Base-by-base conservation (phyloP, 2,797 vertebrate genomes). In the Spondyliosoma cantharus region DNA sequence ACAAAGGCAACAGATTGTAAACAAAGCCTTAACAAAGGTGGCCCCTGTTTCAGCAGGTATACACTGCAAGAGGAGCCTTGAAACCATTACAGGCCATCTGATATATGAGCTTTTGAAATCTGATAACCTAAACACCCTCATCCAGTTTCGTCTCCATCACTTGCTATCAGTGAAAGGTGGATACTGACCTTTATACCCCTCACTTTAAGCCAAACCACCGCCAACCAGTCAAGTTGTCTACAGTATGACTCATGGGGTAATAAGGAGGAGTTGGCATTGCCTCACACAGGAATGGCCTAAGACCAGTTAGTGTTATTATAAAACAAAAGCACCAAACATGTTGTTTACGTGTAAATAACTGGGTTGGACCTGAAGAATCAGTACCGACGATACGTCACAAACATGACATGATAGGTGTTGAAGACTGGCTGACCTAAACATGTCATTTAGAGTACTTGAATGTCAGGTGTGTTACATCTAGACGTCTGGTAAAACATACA, bases 181-280 rank as follows among this genome's bases (percentile, higher is more conserved):
- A 61, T 56, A 75, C 49, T 78, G 78, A 86, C 71, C 84, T 82
- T 88, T 71, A 7, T 58, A 67, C 73, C 80, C 80, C 54, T 63
- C 1, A 15, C 20, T 65, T 84, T 37, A 58, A 68, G 13, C 25
- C 19, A 74, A 59, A 24, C 37, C 37, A 37, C 37, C 37, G 7
- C 8, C 32, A 78, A 69, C 79, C 54, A 61, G 24, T 19, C 50
- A 24, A 15, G 59, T n/a, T 37, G 37, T 9, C 37, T 16, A 75
- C 54, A 60, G 19, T 22, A 5, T 78, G 71, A 76, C 24, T 83
- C 82, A 81, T 37, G 25, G 22, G 7, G 37, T 37, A 3, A 37
- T 46, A 63, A 86, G 71, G 80, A 83, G 76, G 56, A 70, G 74
- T 19, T 22, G 1, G 3, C 20, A 59, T 61, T 87, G 25, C 45